A percentile compares a stretch with the other conserved stretches of the same genome.
Conservation (phyloP, 2,797 vertebrate species). For the Urosaurus nigricauda region DNA sequence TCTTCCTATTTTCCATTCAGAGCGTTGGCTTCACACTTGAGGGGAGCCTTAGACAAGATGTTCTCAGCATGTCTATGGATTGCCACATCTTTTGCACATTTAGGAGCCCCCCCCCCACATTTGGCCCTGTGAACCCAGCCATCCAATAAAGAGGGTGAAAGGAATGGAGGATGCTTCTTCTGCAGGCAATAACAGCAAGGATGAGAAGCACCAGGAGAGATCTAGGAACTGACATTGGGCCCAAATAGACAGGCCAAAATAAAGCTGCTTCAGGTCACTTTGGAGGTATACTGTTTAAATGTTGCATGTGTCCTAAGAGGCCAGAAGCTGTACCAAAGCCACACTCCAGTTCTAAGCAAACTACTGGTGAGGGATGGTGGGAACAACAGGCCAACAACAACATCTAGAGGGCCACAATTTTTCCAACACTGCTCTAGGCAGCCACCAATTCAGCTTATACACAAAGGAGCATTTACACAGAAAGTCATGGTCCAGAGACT, state of each 20-base stretch:
- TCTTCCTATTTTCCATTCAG: neutral
- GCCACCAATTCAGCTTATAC: neutral
- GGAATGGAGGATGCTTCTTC: neutral
- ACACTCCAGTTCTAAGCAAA: too few relatives aligned
- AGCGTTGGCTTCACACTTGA: slow-evolving; percentile 17
- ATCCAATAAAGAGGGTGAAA: neutral
- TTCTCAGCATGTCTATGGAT: neutral
- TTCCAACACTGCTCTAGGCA: neutral
- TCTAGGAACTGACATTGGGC: neutral
- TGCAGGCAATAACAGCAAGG: neutral
- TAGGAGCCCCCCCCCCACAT: neutral
- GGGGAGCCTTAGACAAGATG: neutral
- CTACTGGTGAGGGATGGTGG: too few relatives aligned
- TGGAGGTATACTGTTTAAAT: too few relatives aligned
- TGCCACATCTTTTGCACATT: neutral
- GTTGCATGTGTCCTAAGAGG: too few relatives aligned
- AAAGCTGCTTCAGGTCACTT: too few relatives aligned
- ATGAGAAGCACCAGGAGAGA: neutral
- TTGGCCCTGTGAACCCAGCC: neutral
- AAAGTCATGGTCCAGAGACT: too few relatives aligned
- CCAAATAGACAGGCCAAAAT: too few relatives aligned
- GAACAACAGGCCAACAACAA: too few relatives aligned
- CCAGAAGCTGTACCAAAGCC: too few relatives aligned
- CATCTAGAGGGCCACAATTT: too few relatives aligned
- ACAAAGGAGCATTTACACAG: neutral